Evolutionary conservation across 2,888 invertebrate species (phyloP).

Genomic region (Drosophila helvetica): DNA sequence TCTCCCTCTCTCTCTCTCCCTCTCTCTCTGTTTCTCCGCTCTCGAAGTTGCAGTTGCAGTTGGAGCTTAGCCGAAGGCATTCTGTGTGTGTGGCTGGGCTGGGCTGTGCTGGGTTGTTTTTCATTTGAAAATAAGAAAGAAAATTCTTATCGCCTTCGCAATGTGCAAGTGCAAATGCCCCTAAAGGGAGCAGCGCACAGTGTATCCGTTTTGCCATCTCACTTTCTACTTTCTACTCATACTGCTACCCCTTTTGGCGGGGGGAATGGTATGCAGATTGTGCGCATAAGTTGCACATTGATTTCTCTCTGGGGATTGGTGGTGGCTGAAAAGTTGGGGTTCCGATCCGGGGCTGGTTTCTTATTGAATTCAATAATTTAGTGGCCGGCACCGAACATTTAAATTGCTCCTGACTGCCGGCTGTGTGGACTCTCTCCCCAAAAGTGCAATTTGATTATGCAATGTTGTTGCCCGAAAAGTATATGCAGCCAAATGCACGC

Average conservation of each 20-base stretch:
- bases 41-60: slow-evolving; percentile 47
- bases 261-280: slow-evolving; percentile 45
- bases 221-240: slow-evolving; percentile 4
- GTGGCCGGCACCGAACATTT: slow-evolving; percentile 65
- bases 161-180: slow-evolving; percentile 74
- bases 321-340: slow-evolving; percentile 19
- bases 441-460: slow-evolving; percentile 77
- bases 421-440: slow-evolving; percentile 54
- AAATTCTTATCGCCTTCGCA: slow-evolving; percentile 76
- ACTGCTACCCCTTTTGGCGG: background rate
- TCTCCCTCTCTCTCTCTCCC: background rate
- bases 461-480: slow-evolving; percentile 53
- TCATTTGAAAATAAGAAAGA: slow-evolving; percentile 77
- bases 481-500: slow-evolving; percentile 33
- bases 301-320: slow-evolving; percentile 69
- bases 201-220: slow-evolving; percentile 53
- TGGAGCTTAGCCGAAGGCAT: slow-evolving; percentile 65
- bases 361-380: slow-evolving; percentile 80
- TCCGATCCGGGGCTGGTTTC: slow-evolving; percentile 42
- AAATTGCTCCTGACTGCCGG: slow-evolving; percentile 65
- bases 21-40: background rate
- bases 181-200: slow-evolving; percentile 60
- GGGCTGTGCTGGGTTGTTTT: slow-evolving; percentile 64
- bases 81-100: slow-evolving; percentile 49
- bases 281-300: slow-evolving; percentile 77